Evolutionary conservation across 2,797 vertebrate species (phyloP), one percentile per base, ranked within the genome.

Genomic region (Arnoldichthys spilopterus): DNA sequence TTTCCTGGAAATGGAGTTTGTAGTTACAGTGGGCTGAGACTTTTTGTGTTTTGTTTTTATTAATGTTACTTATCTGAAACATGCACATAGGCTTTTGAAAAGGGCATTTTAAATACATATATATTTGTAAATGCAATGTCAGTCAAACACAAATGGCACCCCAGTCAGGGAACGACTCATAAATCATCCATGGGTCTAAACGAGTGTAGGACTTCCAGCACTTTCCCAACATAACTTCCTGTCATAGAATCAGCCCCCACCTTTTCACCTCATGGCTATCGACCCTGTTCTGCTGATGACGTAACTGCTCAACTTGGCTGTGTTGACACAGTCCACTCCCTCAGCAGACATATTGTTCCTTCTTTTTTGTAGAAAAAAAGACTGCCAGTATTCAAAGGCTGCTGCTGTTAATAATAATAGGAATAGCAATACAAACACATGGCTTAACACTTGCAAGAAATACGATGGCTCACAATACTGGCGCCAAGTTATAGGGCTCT

Each of bases 321-420:
- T 85, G 84, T 78, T 85, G 84, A 83, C 66, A 64, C 47, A 72
- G 78, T 70, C 32, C 40, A 62, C 77, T 53, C 78, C 70, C 70
- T 58, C 56, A 30, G 26, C 54, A 69, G 73, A 71, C 64, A 34
- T 72, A 72, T 83, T 84, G 80, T 83, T 81, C 72, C 56, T 28
- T 7, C 56, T 22, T 54, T 64, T 43, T 32, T 3, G 1, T n/a
- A 24, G 45, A 70, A 54, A 76, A 62, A 72, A 24, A 49, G 22
- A 26, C n/a, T 11, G 4, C 62, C 32, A 37, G 32, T 43, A 51
- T 8, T 22, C 28, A 74, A 69, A 69, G 59, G 51, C 54, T 77
- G 45, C 37, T 54, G 67, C 67, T 30, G 61, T 32, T 77, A 70
- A 53, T 75, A 70, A 64, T 74, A 77, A 62, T 80, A 68, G 79